phyloP scores from a whole-genome alignment of 2,888 invertebrate species.

The Coremacera marginata region DNA sequence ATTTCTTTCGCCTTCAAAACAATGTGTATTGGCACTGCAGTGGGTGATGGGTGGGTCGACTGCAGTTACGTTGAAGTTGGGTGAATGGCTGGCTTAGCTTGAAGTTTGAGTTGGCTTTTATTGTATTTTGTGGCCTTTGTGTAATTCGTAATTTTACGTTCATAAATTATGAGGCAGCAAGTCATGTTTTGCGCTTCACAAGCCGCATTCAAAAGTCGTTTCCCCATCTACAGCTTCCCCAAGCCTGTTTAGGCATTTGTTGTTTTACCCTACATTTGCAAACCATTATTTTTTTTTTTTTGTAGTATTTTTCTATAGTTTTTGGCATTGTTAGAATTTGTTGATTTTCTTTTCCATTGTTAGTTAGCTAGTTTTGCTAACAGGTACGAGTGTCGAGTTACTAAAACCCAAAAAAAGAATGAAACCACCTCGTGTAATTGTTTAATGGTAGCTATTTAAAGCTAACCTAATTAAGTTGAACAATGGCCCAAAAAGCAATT shows the following conservation, averaged over 20 bases:
- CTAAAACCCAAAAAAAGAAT: too few species aligned
- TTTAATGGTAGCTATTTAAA: background rate
- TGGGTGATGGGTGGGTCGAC: background rate
- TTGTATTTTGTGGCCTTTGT: conserved; percentile 19
- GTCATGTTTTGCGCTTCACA: conserved; percentile 19
- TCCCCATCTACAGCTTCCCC: background rate
- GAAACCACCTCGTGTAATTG: background rate
- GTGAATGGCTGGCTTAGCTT: background rate
- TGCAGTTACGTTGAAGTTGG: background rate
- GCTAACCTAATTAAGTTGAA: too few species aligned
- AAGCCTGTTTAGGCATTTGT: background rate
- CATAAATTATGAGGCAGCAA: conserved; percentile 29
- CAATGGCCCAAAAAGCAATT: too few species aligned
- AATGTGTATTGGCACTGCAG: background rate
- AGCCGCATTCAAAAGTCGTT: background rate
- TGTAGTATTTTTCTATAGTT: too few species aligned
- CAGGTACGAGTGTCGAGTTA: background rate
- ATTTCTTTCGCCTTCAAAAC: too few species aligned
- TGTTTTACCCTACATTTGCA: background rate
- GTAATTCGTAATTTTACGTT: conserved; percentile 16
- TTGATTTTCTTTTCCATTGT: background rate
- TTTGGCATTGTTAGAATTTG: background rate
- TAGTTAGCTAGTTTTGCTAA: background rate
- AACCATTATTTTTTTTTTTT: background rate
- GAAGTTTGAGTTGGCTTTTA: background rate